Evolutionary conservation across 2,113 vertebrate species (phyloP), one percentile per base, ranked within the genome.

Genomic region (Taxidea taxus): DNA sequence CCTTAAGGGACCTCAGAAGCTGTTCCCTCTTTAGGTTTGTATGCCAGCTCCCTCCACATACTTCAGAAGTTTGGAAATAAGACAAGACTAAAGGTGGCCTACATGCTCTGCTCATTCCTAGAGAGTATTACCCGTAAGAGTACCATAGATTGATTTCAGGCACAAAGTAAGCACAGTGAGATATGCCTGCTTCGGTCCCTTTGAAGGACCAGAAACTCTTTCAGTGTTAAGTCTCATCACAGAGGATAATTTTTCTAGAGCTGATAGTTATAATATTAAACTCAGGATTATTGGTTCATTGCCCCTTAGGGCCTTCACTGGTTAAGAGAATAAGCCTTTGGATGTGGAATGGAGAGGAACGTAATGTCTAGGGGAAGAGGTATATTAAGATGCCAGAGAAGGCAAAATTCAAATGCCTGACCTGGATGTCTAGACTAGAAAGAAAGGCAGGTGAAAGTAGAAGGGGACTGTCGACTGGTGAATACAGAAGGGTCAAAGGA

Each of bases 41-140:
- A 83, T 10, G 86, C 4, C 21, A 75, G 54, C 23, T 90, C 27
- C 44, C 34, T 74, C 60, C 18, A 29, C 37, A 89, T 12, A 91
- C 34, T 87, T 93, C 39, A 51, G 31, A 87, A 90, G 15, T 92
- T 27, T 85, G 29, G 83, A 93, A 96, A 92, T 27, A 93, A 94
- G 60, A 42, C 8, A 75, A 62, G 86, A 88, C 39, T 80, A 85
- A 92, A 87, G 12, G 14, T 94, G 34, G 82, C 37, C 42, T 44
- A 64, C 39, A 34, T 66, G n/a, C 66, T 92, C 72, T 80, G 31
- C 58, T 95, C 74, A 94, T 58, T 92, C 77, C 58, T 72, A 66
- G 42, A 91, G 47, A 37, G 82, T 49, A 80, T 27, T 89, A 82
- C 64, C 72, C 58, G 0, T 89, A 75, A 78, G 44, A 91, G 78